Percentiles rank a stretch among this genome's conserved stretches.
Conservation (phyloP, 2,113 vertebrate species). For the Psettodes erumei region DNA sequence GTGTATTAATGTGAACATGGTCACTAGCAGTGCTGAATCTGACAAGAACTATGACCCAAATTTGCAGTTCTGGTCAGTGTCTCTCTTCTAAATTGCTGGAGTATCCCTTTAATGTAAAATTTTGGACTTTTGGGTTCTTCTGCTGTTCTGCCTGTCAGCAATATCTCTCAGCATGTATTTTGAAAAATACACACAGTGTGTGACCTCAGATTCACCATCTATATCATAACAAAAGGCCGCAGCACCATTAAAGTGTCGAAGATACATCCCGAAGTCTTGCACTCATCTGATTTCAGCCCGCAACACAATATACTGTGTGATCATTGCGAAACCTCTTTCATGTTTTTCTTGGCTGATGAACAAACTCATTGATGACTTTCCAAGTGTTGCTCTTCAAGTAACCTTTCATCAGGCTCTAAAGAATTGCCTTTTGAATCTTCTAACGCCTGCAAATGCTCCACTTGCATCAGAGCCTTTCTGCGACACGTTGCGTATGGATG, state of each 20-base stretch:
- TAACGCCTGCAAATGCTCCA: neutral
- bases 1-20: no score
- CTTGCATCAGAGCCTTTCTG: slow-evolving; percentile 2
- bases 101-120: no score
- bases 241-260: neutral
- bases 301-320: neutral
- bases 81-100: no score
- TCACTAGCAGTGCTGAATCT: no score
- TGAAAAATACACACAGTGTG: neutral
- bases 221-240: neutral
- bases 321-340: slow-evolving; percentile 14
- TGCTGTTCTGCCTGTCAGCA: no score
- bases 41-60: no score
- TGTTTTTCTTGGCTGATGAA: slow-evolving; percentile 5
- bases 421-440: slow-evolving; percentile 3
- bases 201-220: neutral
- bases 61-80: no score
- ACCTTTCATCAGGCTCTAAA: slow-evolving; percentile 2
- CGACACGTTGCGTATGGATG: neutral
- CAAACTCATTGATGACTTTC: slow-evolving; percentile 15
- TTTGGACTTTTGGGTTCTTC: no score
- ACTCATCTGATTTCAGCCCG: neutral
- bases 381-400: neutral
- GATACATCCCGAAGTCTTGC: neutral
- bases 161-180: neutral